A percentile compares a stretch with the other conserved stretches of the same genome.
Conservation (phyloP, 2,797 vertebrate species). For the Halcyon chelicuti region DNA sequence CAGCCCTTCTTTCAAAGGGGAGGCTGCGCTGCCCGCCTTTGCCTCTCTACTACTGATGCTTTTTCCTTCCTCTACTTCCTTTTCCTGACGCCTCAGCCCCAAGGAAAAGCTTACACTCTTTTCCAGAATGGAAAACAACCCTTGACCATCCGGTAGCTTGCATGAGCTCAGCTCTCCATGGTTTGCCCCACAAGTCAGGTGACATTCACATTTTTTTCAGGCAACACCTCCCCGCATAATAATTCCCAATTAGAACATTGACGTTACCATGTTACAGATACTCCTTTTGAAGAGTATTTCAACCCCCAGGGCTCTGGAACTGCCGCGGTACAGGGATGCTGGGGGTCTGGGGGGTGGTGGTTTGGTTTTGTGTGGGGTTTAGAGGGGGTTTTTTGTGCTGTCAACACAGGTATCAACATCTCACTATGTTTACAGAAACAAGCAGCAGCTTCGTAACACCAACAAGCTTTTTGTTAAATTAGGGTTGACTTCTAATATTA, state of each 20-base stretch:
- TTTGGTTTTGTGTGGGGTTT: neutral
- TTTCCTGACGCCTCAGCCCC: neutral
- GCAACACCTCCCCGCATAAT: neutral
- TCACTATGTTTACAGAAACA: neutral
- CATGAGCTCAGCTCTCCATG: neutral
- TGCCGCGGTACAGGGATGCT: neutral
- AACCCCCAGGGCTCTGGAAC: neutral
- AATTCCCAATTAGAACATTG: neutral
- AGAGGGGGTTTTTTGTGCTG: neutral
- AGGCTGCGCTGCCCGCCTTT: neutral
- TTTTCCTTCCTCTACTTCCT: neutral
- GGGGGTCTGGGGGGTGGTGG: neutral
- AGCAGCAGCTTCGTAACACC: neutral
- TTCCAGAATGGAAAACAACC: neutral
- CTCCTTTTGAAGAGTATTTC: too few species aligned
- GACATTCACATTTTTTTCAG: too few species aligned
- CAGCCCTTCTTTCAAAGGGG: neutral
- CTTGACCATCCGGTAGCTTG: neutral
- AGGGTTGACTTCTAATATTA: neutral
- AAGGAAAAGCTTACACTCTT: neutral
- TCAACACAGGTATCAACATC: neutral
- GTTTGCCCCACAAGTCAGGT: neutral
- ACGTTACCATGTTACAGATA: too few species aligned
- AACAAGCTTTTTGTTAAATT: neutral
- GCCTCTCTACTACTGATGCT: fast-evolving